Base-by-base conservation (phyloP, 2,888 invertebrate species). In the Linnaemya vulpina region DNA sequence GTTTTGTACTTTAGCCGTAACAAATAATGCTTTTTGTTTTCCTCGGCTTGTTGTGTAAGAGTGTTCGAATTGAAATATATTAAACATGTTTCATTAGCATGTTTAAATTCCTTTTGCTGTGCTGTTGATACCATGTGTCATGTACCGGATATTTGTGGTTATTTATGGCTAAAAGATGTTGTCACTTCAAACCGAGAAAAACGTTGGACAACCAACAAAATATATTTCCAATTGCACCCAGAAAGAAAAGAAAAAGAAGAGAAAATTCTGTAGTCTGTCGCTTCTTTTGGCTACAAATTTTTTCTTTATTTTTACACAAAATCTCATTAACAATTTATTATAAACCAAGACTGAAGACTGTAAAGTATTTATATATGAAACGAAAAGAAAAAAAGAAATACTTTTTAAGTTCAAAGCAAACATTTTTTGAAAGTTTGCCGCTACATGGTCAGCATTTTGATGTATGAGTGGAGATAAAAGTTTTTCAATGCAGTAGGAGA, bases 111-210 rank as follows among this genome's bases (percentile, higher is more conserved):
- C 55, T 84, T 79, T 55, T 49, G 49, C 62, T 62, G 65, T 38
- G 88, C 88, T 89, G 89, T 89, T 90, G 90, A 88, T 90, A 90
- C 89, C 90, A 90, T 89, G 89, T 91, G 90, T 90, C 90, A 91
- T 87, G 89, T 88, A 90, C 88, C 87, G 90, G 90, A 90, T 90
- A 90, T 89, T 88, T 90, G 90, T 87, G 88, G 90, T 90, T 91
- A 90, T 90, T 90, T 90, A 90, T 91, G 86, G 82, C 85, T 75
- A 75, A 53, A 82, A 85, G 78, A 85, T 85, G 78, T 85, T 85
- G 85, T 82, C 85, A 85, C 81, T 82, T 85, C 75, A 85, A 65
- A 79, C 46, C 46, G 46, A 40, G 30, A 22, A 43, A 49, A 25
- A 17, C 10, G 10, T 35, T 38, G 15, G 25, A 55, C 3, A 43